phyloP scores from a whole-genome alignment of 2,113 vertebrate genomes.

The Notarius quadriscutis region DNA sequence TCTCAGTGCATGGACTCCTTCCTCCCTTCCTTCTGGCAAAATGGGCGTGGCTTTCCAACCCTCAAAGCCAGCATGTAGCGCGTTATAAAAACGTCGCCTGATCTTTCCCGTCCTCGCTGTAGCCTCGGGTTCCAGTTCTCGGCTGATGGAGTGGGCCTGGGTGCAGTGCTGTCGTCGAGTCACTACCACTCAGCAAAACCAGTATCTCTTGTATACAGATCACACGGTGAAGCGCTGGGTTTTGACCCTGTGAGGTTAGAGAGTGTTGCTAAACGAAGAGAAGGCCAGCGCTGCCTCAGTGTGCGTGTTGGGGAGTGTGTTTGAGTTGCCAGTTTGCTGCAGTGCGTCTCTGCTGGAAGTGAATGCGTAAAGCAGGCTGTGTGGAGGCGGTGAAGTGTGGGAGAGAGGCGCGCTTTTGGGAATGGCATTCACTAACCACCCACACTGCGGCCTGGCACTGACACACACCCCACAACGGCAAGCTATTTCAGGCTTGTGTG shows the following conservation, averaged over 20 bases:
- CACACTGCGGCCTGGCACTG: conserved; percentile 10
- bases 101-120: neutral
- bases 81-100: neutral
- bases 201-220: neutral
- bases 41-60: neutral
- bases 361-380: conserved; percentile 2
- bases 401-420: conserved; percentile 25
- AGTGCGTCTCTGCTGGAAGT: conserved; percentile 13
- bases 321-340: neutral
- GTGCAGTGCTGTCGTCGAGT: too few relatives aligned
- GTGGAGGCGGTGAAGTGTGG: conserved; percentile 33
- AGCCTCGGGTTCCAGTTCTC: too few relatives aligned
- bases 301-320: neutral
- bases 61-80: neutral
- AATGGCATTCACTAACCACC: conserved; percentile 31
- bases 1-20: neutral
- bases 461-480: conserved; percentile 14
- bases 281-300: neutral
- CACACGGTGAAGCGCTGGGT: neutral
- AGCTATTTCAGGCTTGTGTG: conserved; percentile 7
- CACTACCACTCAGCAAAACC: too few relatives aligned
- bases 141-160: too few relatives aligned
- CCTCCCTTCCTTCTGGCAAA: neutral
- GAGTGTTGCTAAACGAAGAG: neutral
- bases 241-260: neutral